Evolutionary conservation across 2,113 vertebrate species (phyloP), one percentile per base, ranked within the genome.

Genomic region (Pterocles orientalis): DNA sequence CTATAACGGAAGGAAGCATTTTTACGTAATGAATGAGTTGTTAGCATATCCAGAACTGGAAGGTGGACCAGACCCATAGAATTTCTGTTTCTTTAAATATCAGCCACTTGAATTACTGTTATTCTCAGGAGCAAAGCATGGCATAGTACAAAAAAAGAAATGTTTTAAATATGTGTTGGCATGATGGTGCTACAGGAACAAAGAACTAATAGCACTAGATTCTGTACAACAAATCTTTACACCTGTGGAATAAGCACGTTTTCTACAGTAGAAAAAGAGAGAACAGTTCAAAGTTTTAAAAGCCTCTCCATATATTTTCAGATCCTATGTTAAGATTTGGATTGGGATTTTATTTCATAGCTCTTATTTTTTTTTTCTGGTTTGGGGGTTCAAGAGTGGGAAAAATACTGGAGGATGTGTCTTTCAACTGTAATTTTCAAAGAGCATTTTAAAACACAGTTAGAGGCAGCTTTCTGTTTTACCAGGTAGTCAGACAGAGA

Each of bases 51-150:
- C 51, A 89, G 70, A 95, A 60, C 57, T 68, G 33, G 56, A 80
- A 60, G 58, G 58, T 54, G 8, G 71, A 86, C 94, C 84, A 90
- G 68, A 87, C 29, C 62, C n/a, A 33, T 19, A 66, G 51, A 81
- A 88, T 89, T 94, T 69, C 53, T 72, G 25, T 91, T 97, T 86
- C 82, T 83, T 84, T 77, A 92, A 93, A 83, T 93, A 94, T 62
- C 71, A 92, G 41, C 54, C 17, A 12, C n/a, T 81, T 62, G 50
- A 70, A 53, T 76, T 83, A 51, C 71, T 88, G 68, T 86, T 92
- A 71, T 78, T 86, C 33, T 76, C 31, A 82, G 43, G 28, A 70
- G 34, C 48, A 71, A 89, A 77, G n/a, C 34, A 82, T 31, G 25
- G 23, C 19, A 53, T 78, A 69, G 84, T 79, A 75, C 31, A 65